Evolutionary conservation across 2,888 invertebrate genomes (phyloP), one percentile per base, ranked within the genome.

Genomic region (Drosophila eohydei): DNA sequence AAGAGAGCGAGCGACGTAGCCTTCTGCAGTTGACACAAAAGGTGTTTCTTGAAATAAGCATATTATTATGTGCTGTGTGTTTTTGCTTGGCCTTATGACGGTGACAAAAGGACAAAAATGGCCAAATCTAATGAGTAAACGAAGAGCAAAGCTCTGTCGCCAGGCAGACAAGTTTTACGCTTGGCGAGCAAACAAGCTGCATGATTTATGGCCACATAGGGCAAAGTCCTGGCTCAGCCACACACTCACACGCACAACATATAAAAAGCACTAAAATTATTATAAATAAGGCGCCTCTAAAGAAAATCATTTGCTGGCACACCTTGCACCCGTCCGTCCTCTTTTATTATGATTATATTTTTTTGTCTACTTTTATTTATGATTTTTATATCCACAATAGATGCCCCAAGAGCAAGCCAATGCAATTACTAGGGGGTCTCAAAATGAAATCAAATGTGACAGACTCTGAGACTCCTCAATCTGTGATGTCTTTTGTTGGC

Each of bases 11-110:
- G 4, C 7, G 28, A 48, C n/a, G 12, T 11, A 9, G 16, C 44
- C 62, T 51, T 55, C 69, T 67, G 63, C 16, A 68, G 74, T 82
- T 80, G 87, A 83, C 83, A 84, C 87, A 87, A 82, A 87, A 87
- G 84, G 84, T 87, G 82, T 80, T 78, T 84, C 66, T 73, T 58
- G 68, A 85, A 85, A 84, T 85, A 85, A 85, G 84, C 88, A 85
- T 85, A 87, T 82, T 85, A 87, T 85, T 85, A 84, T 84, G 83
- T 83, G 69, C 79, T 61, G 43, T 61, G 76, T 50, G 30, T 32
- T 48, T 26, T 68, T 58, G 58, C 78, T 58, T 36, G 60, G 44
- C 66, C 56, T 72, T 69, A 62, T 63, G 68, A 66, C 72, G 68
- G 82, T 69, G 80, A 79, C 70, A 74, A 71, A 81, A 70, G 64